phyloP scores from a whole-genome alignment of 2,113 vertebrate genomes.

The Grallaria varia region DNA sequence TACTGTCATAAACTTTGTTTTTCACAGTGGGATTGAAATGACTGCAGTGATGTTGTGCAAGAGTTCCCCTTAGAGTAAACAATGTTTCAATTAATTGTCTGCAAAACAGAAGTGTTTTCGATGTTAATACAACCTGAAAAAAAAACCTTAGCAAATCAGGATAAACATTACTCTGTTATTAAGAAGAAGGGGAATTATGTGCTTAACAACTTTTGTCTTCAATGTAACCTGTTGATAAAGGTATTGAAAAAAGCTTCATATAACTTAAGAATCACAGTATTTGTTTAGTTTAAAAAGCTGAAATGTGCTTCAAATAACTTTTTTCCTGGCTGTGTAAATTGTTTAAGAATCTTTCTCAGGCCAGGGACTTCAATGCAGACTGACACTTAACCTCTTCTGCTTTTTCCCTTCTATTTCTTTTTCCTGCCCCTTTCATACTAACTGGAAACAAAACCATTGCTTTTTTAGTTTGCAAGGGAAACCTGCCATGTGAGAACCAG shows the following conservation, averaged over 20 bases:
- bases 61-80: not conserved
- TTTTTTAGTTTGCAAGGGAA: not conserved
- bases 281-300: not conserved
- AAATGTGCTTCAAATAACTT: not conserved
- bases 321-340: not conserved
- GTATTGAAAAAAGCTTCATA: not conserved
- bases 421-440: not conserved
- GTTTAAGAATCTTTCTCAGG: not conserved
- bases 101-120: not conserved
- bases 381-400: not conserved
- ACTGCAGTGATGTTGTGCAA: not conserved
- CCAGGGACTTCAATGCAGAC: not conserved
- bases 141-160: not conserved
- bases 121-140: not conserved
- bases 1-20: not conserved
- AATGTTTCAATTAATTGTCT: not conserved
- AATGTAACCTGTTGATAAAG: not conserved
- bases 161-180: not conserved
- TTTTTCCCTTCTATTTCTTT: not conserved
- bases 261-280: not conserved
- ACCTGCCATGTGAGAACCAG: not conserved
- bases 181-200: not conserved
- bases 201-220: not conserved
- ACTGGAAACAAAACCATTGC: not conserved
- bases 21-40: not conserved